Conservation (phyloP, 92 coral and sea anemone genomes). For the Nematostella vectensis region DNA sequence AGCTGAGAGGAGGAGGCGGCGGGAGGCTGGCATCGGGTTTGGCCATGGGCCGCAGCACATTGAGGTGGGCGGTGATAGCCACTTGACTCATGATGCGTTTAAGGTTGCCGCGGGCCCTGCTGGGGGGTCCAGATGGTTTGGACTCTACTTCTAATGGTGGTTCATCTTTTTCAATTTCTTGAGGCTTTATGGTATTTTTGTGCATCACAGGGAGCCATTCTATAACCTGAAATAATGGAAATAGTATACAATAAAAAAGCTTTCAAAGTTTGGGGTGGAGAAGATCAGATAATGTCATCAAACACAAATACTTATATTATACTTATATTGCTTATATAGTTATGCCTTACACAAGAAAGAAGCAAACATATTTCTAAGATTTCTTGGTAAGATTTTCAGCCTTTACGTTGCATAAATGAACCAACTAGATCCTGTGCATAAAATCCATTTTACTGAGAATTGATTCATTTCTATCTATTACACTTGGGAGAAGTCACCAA, state of each 20-base stretch:
- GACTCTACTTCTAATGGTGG: slow-evolving; percentile 34
- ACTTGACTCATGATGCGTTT: slow-evolving; percentile 76
- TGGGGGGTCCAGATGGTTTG: slow-evolving; percentile 38
- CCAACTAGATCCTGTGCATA: no score
- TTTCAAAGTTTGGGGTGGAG: no score
- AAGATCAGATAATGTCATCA: neutral
- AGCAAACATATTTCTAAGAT: no score
- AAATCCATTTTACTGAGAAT: no score
- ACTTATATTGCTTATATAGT: no score
- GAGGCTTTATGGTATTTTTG: slow-evolving; percentile 57
- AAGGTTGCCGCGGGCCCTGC: slow-evolving; percentile 60
- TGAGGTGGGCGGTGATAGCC: slow-evolving; percentile 79
- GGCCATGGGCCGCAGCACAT: slow-evolving; percentile 66
- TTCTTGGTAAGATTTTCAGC: no score
- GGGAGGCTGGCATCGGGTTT: slow-evolving; percentile 70
- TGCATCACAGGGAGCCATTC: slow-evolving; percentile 94
- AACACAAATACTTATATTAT: no score
- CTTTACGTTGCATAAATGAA: no score
- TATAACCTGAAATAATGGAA: slow-evolving; percentile 42
- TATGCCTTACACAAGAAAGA: no score
- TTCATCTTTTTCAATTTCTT: slow-evolving; percentile 50
- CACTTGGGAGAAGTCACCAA: no score
- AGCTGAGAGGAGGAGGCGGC: slow-evolving; percentile 94
- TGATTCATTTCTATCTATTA: no score
- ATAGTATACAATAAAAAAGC: neutral